Evolutionary conservation across 2,113 vertebrate genomes (phyloP).

Genomic region (Ursus arctos): DNA sequence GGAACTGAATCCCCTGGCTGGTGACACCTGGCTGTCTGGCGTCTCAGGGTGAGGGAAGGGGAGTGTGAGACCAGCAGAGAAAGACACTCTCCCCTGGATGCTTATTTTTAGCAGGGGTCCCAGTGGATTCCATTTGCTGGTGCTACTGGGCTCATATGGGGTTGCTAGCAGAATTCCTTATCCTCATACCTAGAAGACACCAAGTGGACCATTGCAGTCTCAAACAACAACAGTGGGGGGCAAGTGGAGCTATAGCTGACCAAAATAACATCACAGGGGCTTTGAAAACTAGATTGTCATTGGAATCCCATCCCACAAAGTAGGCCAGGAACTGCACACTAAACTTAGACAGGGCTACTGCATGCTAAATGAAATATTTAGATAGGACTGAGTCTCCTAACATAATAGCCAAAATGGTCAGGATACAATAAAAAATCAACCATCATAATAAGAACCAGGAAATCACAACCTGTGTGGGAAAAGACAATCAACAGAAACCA

Average conservation of each 20-base stretch:
- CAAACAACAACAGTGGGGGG: not conserved
- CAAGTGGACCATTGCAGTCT: not conserved
- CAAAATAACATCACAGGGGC: not conserved
- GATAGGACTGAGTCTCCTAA: not conserved
- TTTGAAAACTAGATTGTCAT: not conserved
- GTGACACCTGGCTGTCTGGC: not conserved
- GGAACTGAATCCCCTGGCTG: not conserved
- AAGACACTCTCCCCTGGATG: accelerated
- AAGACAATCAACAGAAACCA: not conserved
- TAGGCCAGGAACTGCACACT: not conserved
- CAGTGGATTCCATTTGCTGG: not conserved
- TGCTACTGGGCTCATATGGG: not conserved
- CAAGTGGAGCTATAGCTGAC: not conserved
- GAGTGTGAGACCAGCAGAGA: not conserved
- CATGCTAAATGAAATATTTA: not conserved
- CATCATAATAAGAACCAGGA: not conserved
- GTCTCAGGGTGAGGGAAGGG: not conserved
- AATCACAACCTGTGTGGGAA: not conserved
- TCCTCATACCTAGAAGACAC: not conserved
- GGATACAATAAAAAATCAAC: not conserved
- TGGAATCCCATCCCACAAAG: not conserved
- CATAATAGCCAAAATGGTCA: not conserved
- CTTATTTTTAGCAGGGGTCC: no score
- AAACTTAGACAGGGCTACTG: not conserved
- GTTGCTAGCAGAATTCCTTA: not conserved